These are phyloP conservation scores for Tribolium freemani DNA, from an alignment of 2,888 invertebrate species.

Conservation along the genomic window DNA sequence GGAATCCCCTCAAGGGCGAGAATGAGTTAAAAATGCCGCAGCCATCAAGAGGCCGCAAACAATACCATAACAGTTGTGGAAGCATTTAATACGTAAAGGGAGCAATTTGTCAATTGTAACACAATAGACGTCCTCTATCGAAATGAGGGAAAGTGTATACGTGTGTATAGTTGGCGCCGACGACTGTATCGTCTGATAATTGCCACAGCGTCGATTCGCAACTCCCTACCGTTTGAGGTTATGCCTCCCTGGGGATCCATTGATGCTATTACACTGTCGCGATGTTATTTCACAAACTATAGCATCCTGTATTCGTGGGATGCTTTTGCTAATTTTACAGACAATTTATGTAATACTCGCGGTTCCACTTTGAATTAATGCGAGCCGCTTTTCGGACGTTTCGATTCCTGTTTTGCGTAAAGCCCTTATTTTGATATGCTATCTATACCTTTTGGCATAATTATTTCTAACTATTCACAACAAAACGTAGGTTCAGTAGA, in stretches of 20 bases:
- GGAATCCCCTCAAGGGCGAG: neutral
- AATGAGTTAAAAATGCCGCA: conserved; percentile 4
- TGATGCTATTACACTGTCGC: conserved; percentile 67
- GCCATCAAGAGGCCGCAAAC: conserved; percentile 12
- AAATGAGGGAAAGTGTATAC: conserved; percentile 45
- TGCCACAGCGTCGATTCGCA: conserved; percentile 62
- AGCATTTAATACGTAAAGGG: conserved; percentile 48
- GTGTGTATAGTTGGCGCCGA: conserved; percentile 41
- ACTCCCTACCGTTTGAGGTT: conserved; percentile 65
- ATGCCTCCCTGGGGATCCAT: conserved; percentile 67
- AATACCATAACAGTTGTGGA: conserved; percentile 46
- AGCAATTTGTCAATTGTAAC: conserved; percentile 17
- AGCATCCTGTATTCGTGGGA: conserved; percentile 44
- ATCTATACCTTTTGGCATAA: too few species aligned
- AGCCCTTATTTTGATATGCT: too few species aligned
- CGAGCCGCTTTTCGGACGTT: neutral
- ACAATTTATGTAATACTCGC: conserved; percentile 54
- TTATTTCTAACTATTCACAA: too few species aligned
- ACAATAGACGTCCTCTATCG: conserved; percentile 1
- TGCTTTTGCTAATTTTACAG: conserved; percentile 55
- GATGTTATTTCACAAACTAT: conserved; percentile 59
- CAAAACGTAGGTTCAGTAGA: too few species aligned
- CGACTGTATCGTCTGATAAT: conserved; percentile 62
- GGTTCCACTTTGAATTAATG: conserved; percentile 17
- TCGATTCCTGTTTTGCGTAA: too few species aligned